Base-by-base conservation (phyloP, 2,797 vertebrate genomes). In the Pogonophryne albipinna region DNA sequence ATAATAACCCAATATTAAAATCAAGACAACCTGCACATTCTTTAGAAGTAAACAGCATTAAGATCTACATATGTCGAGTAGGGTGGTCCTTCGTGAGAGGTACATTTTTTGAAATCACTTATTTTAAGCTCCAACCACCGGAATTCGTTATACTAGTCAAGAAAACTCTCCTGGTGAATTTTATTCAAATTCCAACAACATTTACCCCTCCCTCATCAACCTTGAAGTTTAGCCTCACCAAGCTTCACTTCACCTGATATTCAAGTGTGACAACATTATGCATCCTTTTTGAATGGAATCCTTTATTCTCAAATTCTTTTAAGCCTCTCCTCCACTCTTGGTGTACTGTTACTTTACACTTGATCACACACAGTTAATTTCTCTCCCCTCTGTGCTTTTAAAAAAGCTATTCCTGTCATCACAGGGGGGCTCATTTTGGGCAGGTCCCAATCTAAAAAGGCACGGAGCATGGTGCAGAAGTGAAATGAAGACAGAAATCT, bases 361-460 rank as follows among this genome's bases (percentile, higher is more conserved):
- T 79, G 79, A 88, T 76, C 85, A 73, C 91, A 85, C 83, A 80
- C 61, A 59, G 79, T 80, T 88, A 71, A 83, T 89, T 88, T 87
- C 52, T 80, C 57, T 78, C 55, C 65, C 45, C 46, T 76, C 50
- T 79, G 78, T 82, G 71, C 75, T 70, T 90, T 87, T 90, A 85
- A 80, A 83, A 84, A 71, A 64, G 79, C 85, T 86, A 82, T 91
- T 91, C 84, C 74, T 83, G 78, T 90, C 88, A 83, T 87, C 78
- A 78, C 70, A 66, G 62, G 51, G 66, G 64, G 68, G 71, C 58
- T 87, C 62, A 17, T 83, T 85, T 82, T 83, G 80, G 75, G 81
- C 82, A 85, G 80, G 82, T 91, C 78, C 73, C 58, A 73, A 52
- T 86, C 72, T 83, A 79, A 85, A 82, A 85, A 71, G 57, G 85